Evolutionary conservation across 1,140 invertebrate genomes (phyloP), one percentile per base, ranked within the genome.

Genomic region (Chlorops oryzae): DNA sequence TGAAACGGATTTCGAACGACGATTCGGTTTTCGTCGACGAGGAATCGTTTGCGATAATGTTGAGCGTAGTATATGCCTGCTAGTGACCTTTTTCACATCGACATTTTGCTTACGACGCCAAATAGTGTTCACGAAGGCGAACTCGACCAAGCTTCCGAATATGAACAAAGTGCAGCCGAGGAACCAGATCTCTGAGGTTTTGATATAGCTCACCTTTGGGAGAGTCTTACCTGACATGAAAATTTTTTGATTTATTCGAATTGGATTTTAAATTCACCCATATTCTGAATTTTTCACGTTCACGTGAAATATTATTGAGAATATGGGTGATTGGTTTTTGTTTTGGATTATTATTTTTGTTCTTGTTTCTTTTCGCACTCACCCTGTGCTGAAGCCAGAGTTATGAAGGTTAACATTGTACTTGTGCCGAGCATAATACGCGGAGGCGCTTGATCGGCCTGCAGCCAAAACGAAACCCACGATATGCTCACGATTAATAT

Each of bases 381-480:
- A 63, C 61, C 65, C 56, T 87, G 84, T 38, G 86, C 87, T 2
- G 85, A 87, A 24, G 86, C 88, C 39, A 90, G 73, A 4, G 89
- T 92, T 57, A 91, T 91, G 53, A 92, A 90, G 10, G 88, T 88
- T 39, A 92, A 74, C 78, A 92, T 86, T 3, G 87, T 90, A 53
- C 85, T 88, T 13, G 87, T 88, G 20, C 88, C 87, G 58, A 90
- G 73, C 22, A 86, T 86, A 38, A 87, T 87, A 59, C 87, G 76
- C 17, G 89, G 86, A 5, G 90, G 85, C 12, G 88, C 82, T 13
- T 89, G 88, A 62, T 92, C 89, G 20, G 88, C 83, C 63, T 92
- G 89, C 40, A 92, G 72, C 89, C 89, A 92, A 61, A 92, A 92
- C 0, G 89, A 89, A 13, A 92, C 89, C 89, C 90, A 93, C 0